A percentile compares a stretch with the other conserved stretches of the same genome.
Conservation (phyloP, 2,113 vertebrate genomes). For the Bubo bubo region DNA sequence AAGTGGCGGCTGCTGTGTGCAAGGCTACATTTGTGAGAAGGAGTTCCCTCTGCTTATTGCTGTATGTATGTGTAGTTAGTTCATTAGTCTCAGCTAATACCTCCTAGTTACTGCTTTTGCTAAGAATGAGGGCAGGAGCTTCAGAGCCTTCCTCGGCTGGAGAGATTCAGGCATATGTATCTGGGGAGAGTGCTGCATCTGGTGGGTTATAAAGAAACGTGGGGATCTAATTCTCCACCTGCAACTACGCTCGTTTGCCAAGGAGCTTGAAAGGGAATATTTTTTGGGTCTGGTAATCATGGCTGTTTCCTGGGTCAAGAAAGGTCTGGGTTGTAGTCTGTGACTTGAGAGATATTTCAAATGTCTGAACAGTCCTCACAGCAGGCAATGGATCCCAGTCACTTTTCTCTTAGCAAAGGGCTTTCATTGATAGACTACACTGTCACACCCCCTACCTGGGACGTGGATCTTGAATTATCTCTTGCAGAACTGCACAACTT, state of each 20-base stretch:
- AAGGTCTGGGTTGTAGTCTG: neutral
- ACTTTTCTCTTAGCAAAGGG: neutral
- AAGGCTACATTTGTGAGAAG: neutral
- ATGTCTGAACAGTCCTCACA: neutral
- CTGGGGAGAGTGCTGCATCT: neutral
- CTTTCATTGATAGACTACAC: neutral
- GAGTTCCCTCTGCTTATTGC: neutral
- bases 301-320: neutral
- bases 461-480: fast-evolving
- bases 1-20: neutral
- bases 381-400: neutral
- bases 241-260: neutral
- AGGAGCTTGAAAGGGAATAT: neutral
- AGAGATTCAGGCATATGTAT: fast-evolving
- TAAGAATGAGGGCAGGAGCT: neutral
- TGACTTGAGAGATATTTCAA: neutral
- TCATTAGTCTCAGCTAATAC: neutral
- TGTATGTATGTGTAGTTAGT: neutral
- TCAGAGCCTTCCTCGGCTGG: fast-evolving
- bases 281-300: neutral
- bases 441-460: neutral
- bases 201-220: neutral
- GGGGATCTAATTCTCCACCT: neutral
- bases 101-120: neutral
- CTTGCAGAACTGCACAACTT: neutral